These are phyloP conservation scores for Entomobrya multifasciata DNA, from an alignment of 2,888 invertebrate genomes.

Conservation along the genomic window DNA sequence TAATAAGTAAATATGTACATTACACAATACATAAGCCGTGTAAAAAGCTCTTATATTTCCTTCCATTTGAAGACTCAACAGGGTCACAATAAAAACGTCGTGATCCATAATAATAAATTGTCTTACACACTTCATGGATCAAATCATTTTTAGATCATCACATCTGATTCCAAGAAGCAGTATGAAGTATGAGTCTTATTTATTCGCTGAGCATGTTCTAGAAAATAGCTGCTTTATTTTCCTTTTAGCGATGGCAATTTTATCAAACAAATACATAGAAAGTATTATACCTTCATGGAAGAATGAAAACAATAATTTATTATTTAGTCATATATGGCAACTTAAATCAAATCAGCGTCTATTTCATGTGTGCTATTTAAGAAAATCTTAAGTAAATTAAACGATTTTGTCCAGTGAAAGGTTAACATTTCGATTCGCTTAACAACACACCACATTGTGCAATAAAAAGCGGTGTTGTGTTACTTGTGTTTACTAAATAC, in stretches of 20 bases:
- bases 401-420: neutral
- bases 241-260: too few relatives aligned
- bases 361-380: too few relatives aligned
- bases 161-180: neutral
- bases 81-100: neutral
- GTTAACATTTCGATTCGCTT: neutral
- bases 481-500: neutral
- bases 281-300: too few relatives aligned
- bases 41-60: neutral
- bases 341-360: too few relatives aligned
- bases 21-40: neutral
- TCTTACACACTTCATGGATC: slow-evolving; percentile 17
- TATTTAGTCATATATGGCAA: too few relatives aligned
- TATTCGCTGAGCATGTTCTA: neutral
- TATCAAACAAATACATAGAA: too few relatives aligned
- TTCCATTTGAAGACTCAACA: neutral
- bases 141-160: slow-evolving; percentile 30
- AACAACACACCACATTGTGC: too few relatives aligned
- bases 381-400: too few relatives aligned
- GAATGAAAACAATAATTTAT: too few relatives aligned
- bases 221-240: neutral
- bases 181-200: neutral
- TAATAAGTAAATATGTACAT: too few relatives aligned
- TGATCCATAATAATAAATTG: slow-evolving; percentile 15
- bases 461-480: neutral